A percentile compares a stretch with the other conserved stretches of the same genome.
Conservation (phyloP, 2,113 vertebrate species). For the Jacana jacana region DNA sequence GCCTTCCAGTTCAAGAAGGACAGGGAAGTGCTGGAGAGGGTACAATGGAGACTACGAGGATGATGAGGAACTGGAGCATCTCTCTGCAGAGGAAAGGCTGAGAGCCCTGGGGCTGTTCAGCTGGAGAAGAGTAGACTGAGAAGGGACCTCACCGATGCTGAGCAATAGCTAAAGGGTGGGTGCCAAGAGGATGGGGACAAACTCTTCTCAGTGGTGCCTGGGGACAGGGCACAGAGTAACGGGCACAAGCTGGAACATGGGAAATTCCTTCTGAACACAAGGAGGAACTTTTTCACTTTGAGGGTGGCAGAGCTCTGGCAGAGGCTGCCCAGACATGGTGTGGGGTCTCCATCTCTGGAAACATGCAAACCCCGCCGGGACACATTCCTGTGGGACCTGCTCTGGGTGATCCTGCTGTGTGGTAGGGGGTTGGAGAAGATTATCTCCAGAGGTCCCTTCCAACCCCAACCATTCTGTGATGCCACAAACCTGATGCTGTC, state of each 20-base stretch:
- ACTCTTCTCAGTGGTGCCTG: background rate
- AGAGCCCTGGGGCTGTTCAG: background rate
- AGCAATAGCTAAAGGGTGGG: background rate
- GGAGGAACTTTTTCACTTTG: background rate
- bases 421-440: background rate
- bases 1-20: background rate
- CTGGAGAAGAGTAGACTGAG: background rate
- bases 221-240: background rate
- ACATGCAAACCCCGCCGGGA: background rate
- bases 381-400: background rate
- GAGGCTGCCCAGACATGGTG: background rate
- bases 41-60: background rate
- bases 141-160: background rate
- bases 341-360: background rate
- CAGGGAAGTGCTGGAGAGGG: background rate
- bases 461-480: background rate
- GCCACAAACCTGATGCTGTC: background rate
- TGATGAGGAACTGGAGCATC: background rate
- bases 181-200: background rate
- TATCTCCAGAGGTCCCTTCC: background rate
- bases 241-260: background rate
- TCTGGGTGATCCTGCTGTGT: background rate
- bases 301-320: background rate
- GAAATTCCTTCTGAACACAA: background rate
- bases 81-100: background rate